Base-by-base conservation (phyloP, 2,888 invertebrate genomes). In the Eucera pruinosa region DNA sequence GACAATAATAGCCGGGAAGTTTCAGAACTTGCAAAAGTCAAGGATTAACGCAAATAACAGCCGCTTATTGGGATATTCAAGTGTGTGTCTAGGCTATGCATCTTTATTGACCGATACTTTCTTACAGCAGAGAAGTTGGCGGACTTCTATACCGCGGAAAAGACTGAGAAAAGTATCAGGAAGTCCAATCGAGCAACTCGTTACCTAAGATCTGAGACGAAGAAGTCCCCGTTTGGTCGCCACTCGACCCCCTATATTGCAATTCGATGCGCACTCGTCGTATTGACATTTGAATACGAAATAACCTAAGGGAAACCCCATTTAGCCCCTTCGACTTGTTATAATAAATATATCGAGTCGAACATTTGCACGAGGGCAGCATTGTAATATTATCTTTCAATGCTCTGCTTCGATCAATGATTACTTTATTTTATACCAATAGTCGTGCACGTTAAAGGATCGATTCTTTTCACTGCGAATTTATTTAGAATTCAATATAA, bases 101-200 rank as follows among this genome's bases (percentile, higher is more conserved):
- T 76, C 73, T 64, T 65, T 83, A 81, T 86, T 86, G 85, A 81
- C 86, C 74, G 78, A 81, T 82, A 82, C 77, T 80, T 82, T 73
- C 52, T 23, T 11, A 55, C 36, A 39, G 36, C 20, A 2, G n/a
- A 30, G 58, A 83, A 86, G 60, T 86, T 82, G 47, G 33, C 50
- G 27, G 45, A 68, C 70, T 78, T 74, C 78, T 71, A 61, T 76
- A 54, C 50, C 60, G 55, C 64, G 47, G 25, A 50, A 62, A 73
- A 69, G 30, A 36, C 41, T 48, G 66, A 74, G 48, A 72, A 77
- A 78, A 80, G 77, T 81, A 83, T 80, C 75, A 72, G 71, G 52
- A 82, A 83, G 78, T 80, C 64, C 84, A 85, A 83, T 85, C 71
- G 79, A 71, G 73, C 77, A 70, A 82, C 83, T 86, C 86, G 80